These are phyloP conservation scores for Hydrozoanthus gracilis DNA, from an alignment of 92 coral and sea anemone genomes.

Conservation along the genomic window DNA sequence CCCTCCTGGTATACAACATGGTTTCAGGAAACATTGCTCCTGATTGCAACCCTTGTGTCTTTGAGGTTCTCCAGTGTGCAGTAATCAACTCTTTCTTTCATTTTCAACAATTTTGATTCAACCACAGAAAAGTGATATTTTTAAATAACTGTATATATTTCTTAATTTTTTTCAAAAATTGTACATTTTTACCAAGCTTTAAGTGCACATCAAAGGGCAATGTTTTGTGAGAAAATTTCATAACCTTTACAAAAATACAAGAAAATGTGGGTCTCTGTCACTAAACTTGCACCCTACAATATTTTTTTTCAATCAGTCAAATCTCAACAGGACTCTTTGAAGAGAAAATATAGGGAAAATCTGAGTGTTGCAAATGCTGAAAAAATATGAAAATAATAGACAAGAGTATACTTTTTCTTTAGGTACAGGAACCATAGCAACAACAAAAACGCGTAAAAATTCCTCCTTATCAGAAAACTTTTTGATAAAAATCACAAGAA, in stretches of 20 bases:
- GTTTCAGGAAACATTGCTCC: background rate
- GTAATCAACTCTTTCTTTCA: background rate
- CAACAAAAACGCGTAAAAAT: too few relatives aligned
- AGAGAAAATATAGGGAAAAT: too few relatives aligned
- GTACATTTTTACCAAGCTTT: background rate
- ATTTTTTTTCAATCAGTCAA: too few relatives aligned
- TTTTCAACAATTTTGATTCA: background rate
- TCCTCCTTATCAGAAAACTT: too few relatives aligned
- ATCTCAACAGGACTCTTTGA: too few relatives aligned
- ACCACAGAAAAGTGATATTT: slow-evolving; percentile 4
- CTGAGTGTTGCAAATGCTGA: too few relatives aligned
- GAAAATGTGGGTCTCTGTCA: background rate
- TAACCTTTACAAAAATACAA: background rate
- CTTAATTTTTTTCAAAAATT: background rate
- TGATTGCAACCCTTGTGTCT: background rate
- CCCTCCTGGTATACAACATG: slow-evolving; percentile 3
- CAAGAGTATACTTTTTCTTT: too few relatives aligned
- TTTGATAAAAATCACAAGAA: too few relatives aligned
- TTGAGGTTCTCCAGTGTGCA: background rate
- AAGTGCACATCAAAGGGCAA: background rate
- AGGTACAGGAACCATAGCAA: too few relatives aligned
- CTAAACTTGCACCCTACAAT: background rate
- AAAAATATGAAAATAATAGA: too few relatives aligned
- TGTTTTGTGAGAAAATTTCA: background rate
- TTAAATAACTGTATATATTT: background rate